Evolutionary conservation across 2,888 invertebrate genomes (phyloP), one percentile per base, ranked within the genome.

Genomic region (Zygothrica quintamaculata): DNA sequence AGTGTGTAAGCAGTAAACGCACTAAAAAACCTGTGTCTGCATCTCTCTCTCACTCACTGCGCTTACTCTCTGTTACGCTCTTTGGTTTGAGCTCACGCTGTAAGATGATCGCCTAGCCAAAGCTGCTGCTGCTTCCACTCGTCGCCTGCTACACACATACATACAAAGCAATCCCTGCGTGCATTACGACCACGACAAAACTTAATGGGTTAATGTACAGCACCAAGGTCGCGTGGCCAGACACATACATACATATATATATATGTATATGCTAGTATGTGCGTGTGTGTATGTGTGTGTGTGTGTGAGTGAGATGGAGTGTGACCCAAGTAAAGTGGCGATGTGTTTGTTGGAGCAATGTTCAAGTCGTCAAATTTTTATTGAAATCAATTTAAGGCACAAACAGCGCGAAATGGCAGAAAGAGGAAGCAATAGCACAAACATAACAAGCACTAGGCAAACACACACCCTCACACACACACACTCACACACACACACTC

Each of bases 181-280:
- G 64, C 62, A 69, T 47, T 74, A 69, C 53, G 58, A 60, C 65
- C 81, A 74, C 71, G 72, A 75, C 64, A 60, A 61, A 75, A 71
- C 84, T 85, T 84, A 81, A 81, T 80, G 84, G 81, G 81, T 81
- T 86, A 81, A 81, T 81, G 81, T 85, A 79, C 81, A 81, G 65
- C 74, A 69, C 79, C 81, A 81, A 81, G 81, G 81, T 85, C 81
- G 84, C 53, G 58, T 55, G 68, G 65, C 72, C 71, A 74, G 64
- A 37, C 64, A 58, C 55, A 65, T 55, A 65, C 25, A 50, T 47
- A 47, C 42, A 57, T 33, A 26, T 6, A 55, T 6, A 1, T 9
- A 39, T n/a, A 61, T 51, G 52, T 29, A 7, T 5, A 29, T n/a
- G 29, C n/a, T n/a, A n/a, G n/a, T n/a, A n/a, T n/a, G n/a, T n/a